Conservation (phyloP, 2,797 vertebrate species). For the Pelodytes ibericus region DNA sequence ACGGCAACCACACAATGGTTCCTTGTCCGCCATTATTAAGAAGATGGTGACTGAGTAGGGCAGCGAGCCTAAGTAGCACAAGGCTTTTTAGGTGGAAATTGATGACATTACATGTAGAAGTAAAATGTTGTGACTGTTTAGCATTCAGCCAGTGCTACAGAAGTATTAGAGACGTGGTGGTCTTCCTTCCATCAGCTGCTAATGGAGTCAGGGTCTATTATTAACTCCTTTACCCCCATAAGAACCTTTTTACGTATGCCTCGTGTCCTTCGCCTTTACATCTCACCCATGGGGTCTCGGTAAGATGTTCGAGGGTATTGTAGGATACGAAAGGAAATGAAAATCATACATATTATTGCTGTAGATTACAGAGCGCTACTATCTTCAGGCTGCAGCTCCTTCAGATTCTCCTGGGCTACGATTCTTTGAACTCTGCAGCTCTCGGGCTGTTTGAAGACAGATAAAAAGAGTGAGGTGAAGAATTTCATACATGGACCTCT, state of each 20-base stretch:
- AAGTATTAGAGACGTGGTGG: too few species aligned
- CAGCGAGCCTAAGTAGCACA: too few species aligned
- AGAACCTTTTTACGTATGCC: not conserved
- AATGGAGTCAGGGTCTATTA: not conserved
- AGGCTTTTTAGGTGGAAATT: too few species aligned
- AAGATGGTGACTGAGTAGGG: too few species aligned
- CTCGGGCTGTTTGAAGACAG: conserved; percentile 50
- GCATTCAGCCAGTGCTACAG: too few species aligned
- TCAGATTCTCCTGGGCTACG: conserved; percentile 35
- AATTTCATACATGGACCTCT: conserved; percentile 34
- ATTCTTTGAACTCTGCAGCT: conserved; percentile 49
- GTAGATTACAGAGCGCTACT: not conserved
- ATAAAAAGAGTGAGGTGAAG: conserved; percentile 54
- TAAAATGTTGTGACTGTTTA: too few species aligned
- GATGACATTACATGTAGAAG: too few species aligned
- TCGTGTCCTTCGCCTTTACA: not conserved
- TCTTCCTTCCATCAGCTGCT: not conserved
- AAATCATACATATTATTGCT: conserved; percentile 21
- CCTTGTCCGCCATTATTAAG: too few species aligned
- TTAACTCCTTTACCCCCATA: not conserved
- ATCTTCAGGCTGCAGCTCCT: conserved; percentile 1
- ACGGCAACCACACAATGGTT: too few species aligned
- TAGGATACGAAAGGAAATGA: not conserved
- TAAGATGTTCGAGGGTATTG: not conserved
- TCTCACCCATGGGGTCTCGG: too few species aligned